phyloP scores from a whole-genome alignment of 1,140 invertebrate genomes.

The Drosophila mayri region DNA sequence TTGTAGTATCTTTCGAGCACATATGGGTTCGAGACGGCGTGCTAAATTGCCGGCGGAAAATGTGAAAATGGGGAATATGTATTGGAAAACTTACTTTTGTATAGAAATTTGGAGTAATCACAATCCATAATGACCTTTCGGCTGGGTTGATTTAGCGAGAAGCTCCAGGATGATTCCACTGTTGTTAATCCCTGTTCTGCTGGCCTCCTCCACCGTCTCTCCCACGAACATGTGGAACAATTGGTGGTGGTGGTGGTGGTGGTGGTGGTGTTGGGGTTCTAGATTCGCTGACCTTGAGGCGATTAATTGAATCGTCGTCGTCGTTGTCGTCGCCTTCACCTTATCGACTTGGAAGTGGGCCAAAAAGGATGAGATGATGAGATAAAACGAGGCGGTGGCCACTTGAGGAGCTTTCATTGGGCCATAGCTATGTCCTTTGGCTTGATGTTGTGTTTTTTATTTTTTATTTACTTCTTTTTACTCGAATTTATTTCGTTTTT shows the following conservation, averaged over 20 bases:
- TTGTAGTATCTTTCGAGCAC: neutral
- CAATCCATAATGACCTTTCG: slow-evolving; percentile 19
- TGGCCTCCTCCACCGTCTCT: neutral
- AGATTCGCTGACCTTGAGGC: slow-evolving; percentile 8
- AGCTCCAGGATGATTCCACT: slow-evolving; percentile 15
- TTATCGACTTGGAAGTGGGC: slow-evolving; percentile 16
- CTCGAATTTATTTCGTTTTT: neutral
- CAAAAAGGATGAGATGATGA: slow-evolving; percentile 12
- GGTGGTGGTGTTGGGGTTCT: neutral
- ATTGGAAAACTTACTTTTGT: slow-evolving; percentile 5
- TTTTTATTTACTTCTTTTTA: neutral
- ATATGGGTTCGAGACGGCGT: slow-evolving; percentile 6
- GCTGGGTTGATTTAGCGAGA: neutral
- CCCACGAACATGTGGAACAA: slow-evolving; percentile 10
- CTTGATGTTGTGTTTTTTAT: neutral
- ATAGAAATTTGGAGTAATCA: slow-evolving; percentile 21
- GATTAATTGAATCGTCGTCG: slow-evolving; percentile 12
- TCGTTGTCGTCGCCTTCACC: slow-evolving; percentile 3
- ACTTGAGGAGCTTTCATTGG: slow-evolving; percentile 17
- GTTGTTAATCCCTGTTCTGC: neutral
- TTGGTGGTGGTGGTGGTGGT: neutral
- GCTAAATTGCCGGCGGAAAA: slow-evolving; percentile 12
- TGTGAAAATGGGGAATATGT: neutral
- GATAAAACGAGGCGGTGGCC: slow-evolving; percentile 2
- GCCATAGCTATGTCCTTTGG: slow-evolving; percentile 1